These are phyloP conservation scores for Drosophila serrata DNA, from an alignment of 1,140 invertebrate species.

Conservation along the genomic window DNA sequence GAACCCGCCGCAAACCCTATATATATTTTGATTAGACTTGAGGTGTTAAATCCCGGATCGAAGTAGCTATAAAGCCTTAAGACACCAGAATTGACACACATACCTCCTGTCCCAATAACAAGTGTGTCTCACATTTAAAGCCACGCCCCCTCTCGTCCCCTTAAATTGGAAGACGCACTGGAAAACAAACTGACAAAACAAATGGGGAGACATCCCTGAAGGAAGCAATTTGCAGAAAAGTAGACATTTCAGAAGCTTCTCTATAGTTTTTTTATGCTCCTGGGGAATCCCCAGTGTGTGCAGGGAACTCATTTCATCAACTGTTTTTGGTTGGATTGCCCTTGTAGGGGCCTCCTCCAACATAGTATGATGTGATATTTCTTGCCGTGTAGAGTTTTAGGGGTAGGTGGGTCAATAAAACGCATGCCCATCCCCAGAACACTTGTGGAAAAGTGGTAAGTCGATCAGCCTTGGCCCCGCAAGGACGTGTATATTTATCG, in stretches of 20 bases:
- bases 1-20: background rate
- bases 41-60: background rate
- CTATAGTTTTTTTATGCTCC: background rate
- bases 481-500: conserved; percentile 13
- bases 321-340: background rate
- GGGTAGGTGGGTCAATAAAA: conserved; percentile 38
- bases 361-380: background rate
- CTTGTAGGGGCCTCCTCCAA: background rate
- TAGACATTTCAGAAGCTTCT: background rate
- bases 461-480: conserved; percentile 15
- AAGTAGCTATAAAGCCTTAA: conserved; percentile 1
- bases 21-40: background rate
- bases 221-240: conserved; percentile 8
- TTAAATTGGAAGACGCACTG: conserved; percentile 6
- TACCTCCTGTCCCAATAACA: background rate
- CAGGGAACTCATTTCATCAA: background rate
- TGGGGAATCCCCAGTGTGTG: background rate
- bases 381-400: conserved; percentile 10
- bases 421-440: conserved; percentile 32
- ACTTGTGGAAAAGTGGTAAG: conserved; percentile 32
- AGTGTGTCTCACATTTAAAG: conserved; percentile 12
- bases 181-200: background rate
- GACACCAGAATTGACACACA: conserved; percentile 14
- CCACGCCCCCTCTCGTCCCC: conserved; percentile 13
- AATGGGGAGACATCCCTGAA: background rate